phyloP scores from a whole-genome alignment of 2,888 invertebrate species.

The Nymphalis c-album region DNA sequence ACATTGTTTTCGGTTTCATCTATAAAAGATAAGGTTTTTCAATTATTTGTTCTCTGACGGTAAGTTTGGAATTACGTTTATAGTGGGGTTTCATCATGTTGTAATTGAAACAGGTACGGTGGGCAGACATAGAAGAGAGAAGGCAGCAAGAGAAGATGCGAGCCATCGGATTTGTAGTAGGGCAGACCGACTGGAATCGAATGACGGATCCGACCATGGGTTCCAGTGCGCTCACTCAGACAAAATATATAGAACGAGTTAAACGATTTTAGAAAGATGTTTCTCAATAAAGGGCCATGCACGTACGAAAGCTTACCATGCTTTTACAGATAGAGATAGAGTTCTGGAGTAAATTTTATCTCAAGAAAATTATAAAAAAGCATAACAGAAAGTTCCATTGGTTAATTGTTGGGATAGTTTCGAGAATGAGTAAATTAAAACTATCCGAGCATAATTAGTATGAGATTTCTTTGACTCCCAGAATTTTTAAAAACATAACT shows the following conservation, averaged over 20 bases:
- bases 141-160: slow-evolving; percentile 95
- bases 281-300: not conserved
- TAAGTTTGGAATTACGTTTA: slow-evolving; percentile 23
- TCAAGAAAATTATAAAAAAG: too few species aligned
- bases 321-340: not conserved
- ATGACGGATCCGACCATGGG: slow-evolving; percentile 97
- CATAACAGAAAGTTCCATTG: too few species aligned
- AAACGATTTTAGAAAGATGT: slow-evolving; percentile 42
- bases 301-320: not conserved
- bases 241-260: slow-evolving; percentile 92
- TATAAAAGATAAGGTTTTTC: not conserved
- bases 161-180: slow-evolving; percentile 97
- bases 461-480: too few species aligned
- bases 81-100: slow-evolving; percentile 61
- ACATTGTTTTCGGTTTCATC: not conserved
- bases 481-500: too few species aligned
- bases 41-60: slow-evolving; percentile 18
- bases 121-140: slow-evolving; percentile 98
- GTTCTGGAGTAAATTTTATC: too few species aligned
- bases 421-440: too few species aligned
- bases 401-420: too few species aligned
- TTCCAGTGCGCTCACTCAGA: slow-evolving; percentile 93
- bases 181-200: slow-evolving; percentile 97
- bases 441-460: too few species aligned
- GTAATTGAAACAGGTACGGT: slow-evolving; percentile 90